A percentile compares a stretch with the other conserved stretches of the same genome.
Evolutionary conservation across 2,888 invertebrate genomes (phyloP).

Genomic region (Andricus quercusramuli): DNA sequence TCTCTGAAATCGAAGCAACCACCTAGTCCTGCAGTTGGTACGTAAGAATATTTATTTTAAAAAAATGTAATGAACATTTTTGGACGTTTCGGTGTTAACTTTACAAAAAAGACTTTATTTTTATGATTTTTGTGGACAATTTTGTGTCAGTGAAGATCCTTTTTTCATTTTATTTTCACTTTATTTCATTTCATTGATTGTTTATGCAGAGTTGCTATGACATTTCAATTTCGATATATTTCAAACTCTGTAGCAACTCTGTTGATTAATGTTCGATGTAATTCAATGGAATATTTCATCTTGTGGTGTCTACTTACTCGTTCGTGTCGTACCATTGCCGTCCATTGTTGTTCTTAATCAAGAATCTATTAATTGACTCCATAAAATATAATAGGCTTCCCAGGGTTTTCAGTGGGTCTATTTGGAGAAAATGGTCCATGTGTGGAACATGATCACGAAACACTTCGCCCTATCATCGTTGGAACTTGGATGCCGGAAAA

Average conservation of each 20-base stretch:
- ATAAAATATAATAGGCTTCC: conserved; percentile 77
- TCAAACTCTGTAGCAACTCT: background rate
- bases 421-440: conserved; percentile 84
- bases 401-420: conserved; percentile 81
- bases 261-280: conserved; percentile 22
- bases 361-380: conserved; percentile 38
- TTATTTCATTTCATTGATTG: background rate
- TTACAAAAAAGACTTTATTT: background rate
- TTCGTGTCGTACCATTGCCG: conserved; percentile 33
- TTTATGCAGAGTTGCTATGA: background rate
- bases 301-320: conserved; percentile 21
- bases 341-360: conserved; percentile 37
- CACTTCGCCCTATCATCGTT: conserved; percentile 90
- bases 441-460: conserved; percentile 92
- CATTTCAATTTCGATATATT: background rate
- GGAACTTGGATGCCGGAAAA: conserved; percentile 95
- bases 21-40: conserved; percentile 76
- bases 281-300: conserved; percentile 28
- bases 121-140: background rate
- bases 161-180: background rate
- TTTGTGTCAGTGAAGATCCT: background rate
- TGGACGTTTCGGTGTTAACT: conserved; percentile 28
- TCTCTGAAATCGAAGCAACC: conserved; percentile 73
- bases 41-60: conserved; percentile 54
- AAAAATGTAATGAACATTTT: conserved; percentile 29